Conservation (phyloP, 2,113 vertebrate genomes). For the Gobiocypris rarus region DNA sequence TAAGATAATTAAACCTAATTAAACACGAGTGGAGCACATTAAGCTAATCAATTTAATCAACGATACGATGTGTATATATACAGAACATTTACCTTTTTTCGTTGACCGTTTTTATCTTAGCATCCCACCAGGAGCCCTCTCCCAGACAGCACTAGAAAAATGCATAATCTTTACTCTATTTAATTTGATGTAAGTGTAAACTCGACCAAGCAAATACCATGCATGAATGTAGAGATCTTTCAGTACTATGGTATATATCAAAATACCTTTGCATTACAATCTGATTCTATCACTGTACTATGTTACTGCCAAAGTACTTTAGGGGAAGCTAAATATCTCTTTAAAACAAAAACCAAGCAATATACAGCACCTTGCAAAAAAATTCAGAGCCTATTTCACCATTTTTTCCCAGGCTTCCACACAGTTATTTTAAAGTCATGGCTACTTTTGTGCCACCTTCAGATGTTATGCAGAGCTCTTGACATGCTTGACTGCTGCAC, state of each 20-base stretch:
- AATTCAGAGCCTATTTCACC: not conserved
- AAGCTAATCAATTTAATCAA: too few relatives aligned
- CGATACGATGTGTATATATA: too few relatives aligned
- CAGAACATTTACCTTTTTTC: too few relatives aligned
- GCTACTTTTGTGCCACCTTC: not conserved
- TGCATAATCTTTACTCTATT: too few relatives aligned
- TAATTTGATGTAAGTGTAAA: too few relatives aligned
- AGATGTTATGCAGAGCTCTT: slow-evolving; percentile 9
- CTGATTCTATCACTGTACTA: not conserved
- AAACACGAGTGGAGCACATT: too few relatives aligned
- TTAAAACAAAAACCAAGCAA: slow-evolving; percentile 3
- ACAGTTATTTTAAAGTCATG: not conserved
- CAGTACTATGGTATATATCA: not conserved
- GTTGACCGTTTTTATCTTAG: too few relatives aligned
- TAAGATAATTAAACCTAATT: too few relatives aligned
- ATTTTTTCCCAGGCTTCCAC: not conserved
- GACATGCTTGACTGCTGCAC: slow-evolving; percentile 10
- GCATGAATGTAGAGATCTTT: not conserved
- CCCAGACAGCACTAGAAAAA: too few relatives aligned
- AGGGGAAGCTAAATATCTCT: not conserved
- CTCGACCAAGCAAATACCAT: not conserved
- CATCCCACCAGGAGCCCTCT: too few relatives aligned
- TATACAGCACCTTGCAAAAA: not conserved
- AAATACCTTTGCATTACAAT: not conserved
- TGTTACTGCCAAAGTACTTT: not conserved